These are phyloP conservation scores for Camponotus floridanus DNA, from an alignment of 1,140 invertebrate species.

Conservation along the genomic window DNA sequence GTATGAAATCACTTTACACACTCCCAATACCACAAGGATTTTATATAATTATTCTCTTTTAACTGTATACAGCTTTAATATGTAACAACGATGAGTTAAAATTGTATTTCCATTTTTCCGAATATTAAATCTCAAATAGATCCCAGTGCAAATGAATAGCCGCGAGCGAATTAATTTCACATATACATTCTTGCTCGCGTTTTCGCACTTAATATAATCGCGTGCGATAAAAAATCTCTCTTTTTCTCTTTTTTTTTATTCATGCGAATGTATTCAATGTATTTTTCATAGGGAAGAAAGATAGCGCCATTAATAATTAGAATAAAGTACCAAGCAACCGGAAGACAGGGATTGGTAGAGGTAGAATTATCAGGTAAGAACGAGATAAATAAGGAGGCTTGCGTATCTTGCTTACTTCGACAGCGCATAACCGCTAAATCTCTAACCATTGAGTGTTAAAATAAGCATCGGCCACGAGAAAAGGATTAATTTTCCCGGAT, in stretches of 20 bases:
- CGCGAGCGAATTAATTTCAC: conserved; percentile 40
- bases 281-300: not conserved
- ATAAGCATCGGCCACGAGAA: conserved; percentile 11
- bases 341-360: not conserved
- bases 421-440: conserved; percentile 44
- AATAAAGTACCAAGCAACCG: conserved; percentile 12
- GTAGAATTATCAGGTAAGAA: conserved; percentile 40
- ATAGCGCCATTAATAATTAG: conserved; percentile 43
- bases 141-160: not conserved
- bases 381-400: conserved; percentile 35
- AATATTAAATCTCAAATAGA: conserved; percentile 47
- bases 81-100: conserved; percentile 18
- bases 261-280: not conserved
- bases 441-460: conserved; percentile 39
- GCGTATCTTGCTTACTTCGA: conserved; percentile 38
- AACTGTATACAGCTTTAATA: not conserved
- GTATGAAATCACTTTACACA: not conserved
- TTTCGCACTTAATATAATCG: conserved; percentile 12
- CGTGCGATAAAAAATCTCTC: not conserved
- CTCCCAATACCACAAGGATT: not conserved
- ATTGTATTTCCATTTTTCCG: conserved; percentile 39
- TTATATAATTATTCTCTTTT: conserved; percentile 19
- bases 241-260: not conserved
- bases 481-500: conserved; percentile 51
- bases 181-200: not conserved